A percentile compares a stretch with the other conserved stretches of the same genome.
phyloP scores from a whole-genome alignment of 2,113 vertebrate species.

The Vanacampus margaritifer region DNA sequence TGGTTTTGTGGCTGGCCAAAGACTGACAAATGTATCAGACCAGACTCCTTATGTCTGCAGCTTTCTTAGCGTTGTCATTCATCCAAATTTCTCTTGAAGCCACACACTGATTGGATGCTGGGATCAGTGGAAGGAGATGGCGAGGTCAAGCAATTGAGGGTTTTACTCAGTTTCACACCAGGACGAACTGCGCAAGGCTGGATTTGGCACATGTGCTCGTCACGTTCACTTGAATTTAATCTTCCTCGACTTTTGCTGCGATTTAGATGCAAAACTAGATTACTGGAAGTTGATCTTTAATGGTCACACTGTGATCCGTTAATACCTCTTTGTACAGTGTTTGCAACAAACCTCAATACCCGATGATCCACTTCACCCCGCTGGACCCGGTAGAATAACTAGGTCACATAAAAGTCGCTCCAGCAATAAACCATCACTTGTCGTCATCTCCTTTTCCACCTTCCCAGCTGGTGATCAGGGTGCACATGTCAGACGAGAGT shows the following conservation, averaged over 20 bases:
- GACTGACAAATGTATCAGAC: constrained; percentile 51
- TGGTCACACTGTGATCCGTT: constrained; percentile 2
- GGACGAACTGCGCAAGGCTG: constrained; percentile 17
- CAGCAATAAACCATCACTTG: neutral
- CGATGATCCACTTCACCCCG: neutral
- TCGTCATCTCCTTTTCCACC: neutral
- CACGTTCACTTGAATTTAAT: constrained; percentile 40
- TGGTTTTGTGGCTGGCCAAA: neutral
- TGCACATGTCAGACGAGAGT: constrained; percentile 98
- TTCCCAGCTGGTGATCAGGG: constrained; percentile 89
- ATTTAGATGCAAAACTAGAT: constrained; percentile 27
- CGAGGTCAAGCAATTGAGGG: constrained; percentile 11
- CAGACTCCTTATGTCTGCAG: constrained; percentile 39
- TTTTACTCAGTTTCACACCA: constrained; percentile 36
- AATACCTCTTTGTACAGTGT: constrained; percentile 4
- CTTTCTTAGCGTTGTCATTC: constrained; percentile 6
- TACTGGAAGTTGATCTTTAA: constrained; percentile 13
- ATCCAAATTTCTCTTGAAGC: constrained; percentile 2
- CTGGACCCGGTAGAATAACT: neutral
- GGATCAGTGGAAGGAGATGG: neutral
- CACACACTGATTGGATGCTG: neutral
- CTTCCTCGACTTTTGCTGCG: constrained; percentile 1
- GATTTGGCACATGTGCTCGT: constrained; percentile 36
- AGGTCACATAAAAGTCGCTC: neutral
- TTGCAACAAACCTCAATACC: neutral